phyloP scores from a whole-genome alignment of 2,797 vertebrate species.

The Onychomys leucogaster region DNA sequence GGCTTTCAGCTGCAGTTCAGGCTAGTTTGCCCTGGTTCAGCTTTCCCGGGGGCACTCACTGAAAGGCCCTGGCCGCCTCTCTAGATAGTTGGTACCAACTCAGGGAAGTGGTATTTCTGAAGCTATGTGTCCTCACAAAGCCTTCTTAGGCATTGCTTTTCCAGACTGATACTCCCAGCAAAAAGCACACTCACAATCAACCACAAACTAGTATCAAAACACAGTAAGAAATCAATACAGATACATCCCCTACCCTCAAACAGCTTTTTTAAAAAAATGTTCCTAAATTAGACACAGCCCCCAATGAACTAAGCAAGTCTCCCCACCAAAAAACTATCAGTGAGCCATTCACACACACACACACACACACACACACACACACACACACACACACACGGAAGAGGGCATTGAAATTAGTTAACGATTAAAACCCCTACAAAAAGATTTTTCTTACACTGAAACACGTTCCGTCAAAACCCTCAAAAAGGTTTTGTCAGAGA shows the following conservation, averaged over 20 bases:
- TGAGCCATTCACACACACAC: neutral
- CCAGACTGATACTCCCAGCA: conserved; percentile 10
- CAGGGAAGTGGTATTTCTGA: conserved; percentile 34
- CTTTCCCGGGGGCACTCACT: neutral
- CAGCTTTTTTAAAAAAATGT: neutral
- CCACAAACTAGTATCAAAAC: conserved; percentile 4
- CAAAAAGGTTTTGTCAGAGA: conserved; percentile 31
- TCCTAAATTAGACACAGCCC: conserved; percentile 12
- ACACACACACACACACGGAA: neutral
- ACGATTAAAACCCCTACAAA: neutral
- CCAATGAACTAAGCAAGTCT: conserved; percentile 52
- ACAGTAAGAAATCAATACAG: neutral
- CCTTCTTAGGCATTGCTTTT: neutral
- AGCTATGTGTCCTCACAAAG: neutral
- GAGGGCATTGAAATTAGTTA: neutral
- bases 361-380: too few relatives aligned
- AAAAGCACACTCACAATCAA: conserved; percentile 17
- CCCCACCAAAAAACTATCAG: conserved; percentile 25
- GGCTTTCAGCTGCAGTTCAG: neutral
- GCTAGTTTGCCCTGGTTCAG: neutral
- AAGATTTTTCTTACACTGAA: neutral
- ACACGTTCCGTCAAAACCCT: conserved; percentile 20
- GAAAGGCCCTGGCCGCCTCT: neutral
- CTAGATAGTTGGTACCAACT: neutral
- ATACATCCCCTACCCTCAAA: neutral